Conservation (phyloP, 2,797 vertebrate species). For the Rhodeus uyekii region DNA sequence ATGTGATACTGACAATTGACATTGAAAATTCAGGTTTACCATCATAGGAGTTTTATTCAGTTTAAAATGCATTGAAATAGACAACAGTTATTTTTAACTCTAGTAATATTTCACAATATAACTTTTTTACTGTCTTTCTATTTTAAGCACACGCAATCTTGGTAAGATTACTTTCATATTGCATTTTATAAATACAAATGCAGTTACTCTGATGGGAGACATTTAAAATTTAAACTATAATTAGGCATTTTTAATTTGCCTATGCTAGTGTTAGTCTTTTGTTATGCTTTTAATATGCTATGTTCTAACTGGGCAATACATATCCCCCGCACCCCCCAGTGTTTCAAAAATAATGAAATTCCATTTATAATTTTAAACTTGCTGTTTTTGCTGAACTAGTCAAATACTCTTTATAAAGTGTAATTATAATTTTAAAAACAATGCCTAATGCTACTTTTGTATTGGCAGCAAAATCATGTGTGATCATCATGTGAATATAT, state of each 20-base stretch:
- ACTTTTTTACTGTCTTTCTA: not conserved
- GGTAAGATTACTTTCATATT: not conserved
- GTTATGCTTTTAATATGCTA: not conserved
- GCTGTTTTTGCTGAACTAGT: not conserved
- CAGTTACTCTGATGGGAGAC: not conserved
- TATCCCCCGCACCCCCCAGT: too few species aligned
- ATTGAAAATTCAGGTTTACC: not conserved
- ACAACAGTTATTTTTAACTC: not conserved
- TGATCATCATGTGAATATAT: slow-evolving; percentile 2
- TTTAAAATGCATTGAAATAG: not conserved
- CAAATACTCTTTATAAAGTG: not conserved
- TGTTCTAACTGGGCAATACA: not conserved
- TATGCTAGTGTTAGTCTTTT: not conserved
- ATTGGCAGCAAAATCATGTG: not conserved
- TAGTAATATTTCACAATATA: not conserved
- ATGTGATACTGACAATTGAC: not conserved
- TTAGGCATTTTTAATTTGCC: not conserved
- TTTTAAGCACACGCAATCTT: not conserved
- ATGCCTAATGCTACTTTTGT: not conserved
- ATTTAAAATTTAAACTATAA: not conserved
- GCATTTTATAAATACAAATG: not conserved
- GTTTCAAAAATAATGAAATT: not conserved
- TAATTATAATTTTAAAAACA: not conserved
- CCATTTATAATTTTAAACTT: not conserved
- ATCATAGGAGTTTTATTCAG: not conserved